These are phyloP conservation scores for Dasyurus viverrinus DNA, from an alignment of 2,113 vertebrate species.

Conservation along the genomic window DNA sequence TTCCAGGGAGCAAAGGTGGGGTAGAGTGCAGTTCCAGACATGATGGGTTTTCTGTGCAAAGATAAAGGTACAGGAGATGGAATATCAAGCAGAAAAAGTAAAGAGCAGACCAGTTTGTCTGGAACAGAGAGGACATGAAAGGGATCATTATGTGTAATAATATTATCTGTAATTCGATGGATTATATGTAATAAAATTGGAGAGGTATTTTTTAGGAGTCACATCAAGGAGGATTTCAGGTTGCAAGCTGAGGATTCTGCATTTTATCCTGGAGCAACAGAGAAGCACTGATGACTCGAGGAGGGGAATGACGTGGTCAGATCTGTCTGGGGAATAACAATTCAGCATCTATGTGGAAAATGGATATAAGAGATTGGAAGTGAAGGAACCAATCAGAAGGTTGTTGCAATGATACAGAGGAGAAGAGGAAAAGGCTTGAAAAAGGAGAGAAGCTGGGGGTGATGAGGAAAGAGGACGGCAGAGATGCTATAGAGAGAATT, in stretches of 20 bases:
- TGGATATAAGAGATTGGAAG: background rate
- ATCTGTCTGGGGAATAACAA: background rate
- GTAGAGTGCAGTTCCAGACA: background rate
- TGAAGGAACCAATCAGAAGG: background rate
- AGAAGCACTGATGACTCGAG: background rate
- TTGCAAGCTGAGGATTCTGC: background rate
- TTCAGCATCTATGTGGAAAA: background rate
- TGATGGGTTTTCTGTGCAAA: background rate
- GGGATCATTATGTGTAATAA: background rate
- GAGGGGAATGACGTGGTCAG: background rate
- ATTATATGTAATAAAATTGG: background rate
- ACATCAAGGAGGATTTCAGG: background rate
- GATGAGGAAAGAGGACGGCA: background rate
- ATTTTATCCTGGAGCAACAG: background rate
- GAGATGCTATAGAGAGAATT: background rate
- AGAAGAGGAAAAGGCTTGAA: background rate
- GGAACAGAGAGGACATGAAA: background rate
- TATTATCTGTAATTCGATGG: background rate
- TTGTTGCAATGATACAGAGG: background rate
- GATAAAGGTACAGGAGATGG: background rate
- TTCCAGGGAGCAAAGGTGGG: background rate
- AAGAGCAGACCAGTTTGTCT: background rate
- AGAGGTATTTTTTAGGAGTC: background rate
- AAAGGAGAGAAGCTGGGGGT: background rate
- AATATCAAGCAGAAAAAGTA: background rate